phyloP scores from a whole-genome alignment of 1,140 invertebrate genomes.

The Argopecten irradians region DNA sequence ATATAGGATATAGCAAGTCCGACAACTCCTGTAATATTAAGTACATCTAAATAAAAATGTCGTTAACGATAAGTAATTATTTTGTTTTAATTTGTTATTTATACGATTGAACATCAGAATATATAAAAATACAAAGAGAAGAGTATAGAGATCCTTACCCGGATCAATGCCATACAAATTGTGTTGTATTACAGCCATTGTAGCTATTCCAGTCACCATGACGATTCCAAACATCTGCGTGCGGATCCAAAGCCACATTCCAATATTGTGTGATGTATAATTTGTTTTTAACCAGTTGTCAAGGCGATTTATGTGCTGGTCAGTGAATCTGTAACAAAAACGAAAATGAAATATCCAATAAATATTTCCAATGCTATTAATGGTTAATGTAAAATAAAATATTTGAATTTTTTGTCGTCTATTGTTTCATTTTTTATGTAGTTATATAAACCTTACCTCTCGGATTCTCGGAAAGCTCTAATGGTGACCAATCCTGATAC shows the following conservation, averaged over 20 bases:
- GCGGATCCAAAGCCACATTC: slow-evolving; percentile 92
- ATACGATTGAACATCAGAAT: no score
- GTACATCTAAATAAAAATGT: background rate
- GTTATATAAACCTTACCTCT: slow-evolving; percentile 76
- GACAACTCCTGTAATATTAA: slow-evolving; percentile 83
- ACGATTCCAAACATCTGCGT: slow-evolving; percentile 93
- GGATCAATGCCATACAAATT: slow-evolving; percentile 77
- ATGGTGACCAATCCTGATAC: slow-evolving; percentile 90
- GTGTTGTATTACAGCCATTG: slow-evolving; percentile 91
- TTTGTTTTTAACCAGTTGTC: slow-evolving; percentile 91
- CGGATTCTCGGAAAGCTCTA: slow-evolving; percentile 86
- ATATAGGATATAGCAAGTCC: slow-evolving; percentile 97
- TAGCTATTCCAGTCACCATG: slow-evolving; percentile 89
- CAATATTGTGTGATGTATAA: slow-evolving; percentile 86
- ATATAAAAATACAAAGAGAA: background rate
- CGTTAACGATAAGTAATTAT: no score
- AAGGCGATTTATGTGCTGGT: slow-evolving; percentile 85
- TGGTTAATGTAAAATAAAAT: background rate
- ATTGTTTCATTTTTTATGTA: background rate
- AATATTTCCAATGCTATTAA: no score
- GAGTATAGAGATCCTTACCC: slow-evolving; percentile 55
- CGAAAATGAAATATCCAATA: background rate
- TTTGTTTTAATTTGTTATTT: no score
- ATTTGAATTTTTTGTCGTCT: background rate
- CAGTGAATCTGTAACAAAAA: slow-evolving; percentile 82